phyloP scores from a whole-genome alignment of 1,140 invertebrate genomes.

The Tachypleus tridentatus region DNA sequence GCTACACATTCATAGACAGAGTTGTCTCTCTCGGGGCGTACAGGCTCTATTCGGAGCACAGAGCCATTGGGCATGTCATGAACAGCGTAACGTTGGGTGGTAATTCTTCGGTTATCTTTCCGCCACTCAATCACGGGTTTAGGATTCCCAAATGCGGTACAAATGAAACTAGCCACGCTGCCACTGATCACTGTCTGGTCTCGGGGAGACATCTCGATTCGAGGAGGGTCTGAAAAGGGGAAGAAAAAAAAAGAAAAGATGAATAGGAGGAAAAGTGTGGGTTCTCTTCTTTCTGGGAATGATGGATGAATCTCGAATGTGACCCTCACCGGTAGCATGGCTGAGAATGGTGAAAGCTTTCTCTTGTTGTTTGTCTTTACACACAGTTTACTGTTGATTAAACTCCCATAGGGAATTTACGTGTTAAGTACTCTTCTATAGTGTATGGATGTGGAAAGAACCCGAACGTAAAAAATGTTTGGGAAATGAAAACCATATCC shows the following conservation, averaged over 20 bases:
- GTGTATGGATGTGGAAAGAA: too few relatives aligned
- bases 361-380: too few relatives aligned
- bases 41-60: slow-evolving; percentile 83
- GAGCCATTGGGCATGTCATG: slow-evolving; percentile 51
- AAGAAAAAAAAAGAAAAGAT: slow-evolving; percentile 1
- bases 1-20: slow-evolving; percentile 89
- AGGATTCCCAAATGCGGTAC: slow-evolving; percentile 80
- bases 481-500: too few relatives aligned
- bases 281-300: too few relatives aligned
- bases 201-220: slow-evolving; percentile 69
- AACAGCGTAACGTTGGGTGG: slow-evolving; percentile 33
- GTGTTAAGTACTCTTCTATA: too few relatives aligned
- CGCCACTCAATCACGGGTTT: slow-evolving; percentile 40
- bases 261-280: too few relatives aligned
- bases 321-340: too few relatives aligned
- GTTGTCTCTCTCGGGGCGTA: slow-evolving; percentile 65
- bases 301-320: too few relatives aligned
- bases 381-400: too few relatives aligned
- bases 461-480: too few relatives aligned
- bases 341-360: too few relatives aligned
- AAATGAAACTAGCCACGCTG: slow-evolving; percentile 89
- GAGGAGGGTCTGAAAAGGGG: slow-evolving; percentile 63
- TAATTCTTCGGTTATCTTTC: slow-evolving; percentile 33
- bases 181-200: slow-evolving; percentile 78
- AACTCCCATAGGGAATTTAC: too few relatives aligned